Percentiles rank a stretch among this genome's conserved stretches.
phyloP scores from a whole-genome alignment of 2,888 invertebrate genomes.

The Drosophila kuntzei region DNA sequence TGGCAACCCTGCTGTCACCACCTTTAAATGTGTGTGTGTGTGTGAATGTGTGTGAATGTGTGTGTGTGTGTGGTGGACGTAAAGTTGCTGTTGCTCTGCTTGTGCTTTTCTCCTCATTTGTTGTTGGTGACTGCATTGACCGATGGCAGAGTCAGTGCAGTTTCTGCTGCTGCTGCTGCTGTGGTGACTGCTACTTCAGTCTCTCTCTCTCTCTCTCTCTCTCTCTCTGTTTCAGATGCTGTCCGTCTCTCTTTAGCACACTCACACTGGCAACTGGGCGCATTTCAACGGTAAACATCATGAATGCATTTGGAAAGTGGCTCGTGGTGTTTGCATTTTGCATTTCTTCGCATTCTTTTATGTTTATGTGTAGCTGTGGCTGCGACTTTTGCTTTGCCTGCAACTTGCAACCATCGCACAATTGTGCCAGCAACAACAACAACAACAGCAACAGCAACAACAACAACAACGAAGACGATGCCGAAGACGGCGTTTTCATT shows the following conservation, averaged over 20 bases:
- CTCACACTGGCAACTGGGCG: slow-evolving; percentile 66
- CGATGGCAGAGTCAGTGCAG: slow-evolving; percentile 32
- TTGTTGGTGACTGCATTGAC: slow-evolving; percentile 44
- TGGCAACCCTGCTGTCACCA: slow-evolving; percentile 52
- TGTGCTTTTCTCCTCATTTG: slow-evolving; percentile 70
- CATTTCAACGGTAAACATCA: slow-evolving; percentile 81
- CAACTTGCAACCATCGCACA: slow-evolving; percentile 58
- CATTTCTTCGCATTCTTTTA: slow-evolving; percentile 81
- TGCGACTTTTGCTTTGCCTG: slow-evolving; percentile 59
- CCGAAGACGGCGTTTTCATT: slow-evolving; percentile 79
- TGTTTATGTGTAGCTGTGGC: slow-evolving; percentile 69
- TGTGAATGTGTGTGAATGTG: slow-evolving; percentile 20
- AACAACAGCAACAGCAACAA: background rate
- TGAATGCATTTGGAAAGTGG: slow-evolving; percentile 84
- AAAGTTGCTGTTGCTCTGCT: slow-evolving; percentile 37
- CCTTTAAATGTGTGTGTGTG: slow-evolving; percentile 19
- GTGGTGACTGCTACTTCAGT: background rate
- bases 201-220: background rate
- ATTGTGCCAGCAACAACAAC: slow-evolving; percentile 70
- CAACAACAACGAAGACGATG: slow-evolving; percentile 30
- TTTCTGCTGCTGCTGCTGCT: slow-evolving; percentile 17
- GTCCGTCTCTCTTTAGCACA: slow-evolving; percentile 50
- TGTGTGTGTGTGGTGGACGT: slow-evolving; percentile 34
- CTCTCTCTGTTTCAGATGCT: slow-evolving; percentile 23
- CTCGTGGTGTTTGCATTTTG: slow-evolving; percentile 81